Conservation (phyloP, 2,888 invertebrate genomes). For the Eilema caniola region DNA sequence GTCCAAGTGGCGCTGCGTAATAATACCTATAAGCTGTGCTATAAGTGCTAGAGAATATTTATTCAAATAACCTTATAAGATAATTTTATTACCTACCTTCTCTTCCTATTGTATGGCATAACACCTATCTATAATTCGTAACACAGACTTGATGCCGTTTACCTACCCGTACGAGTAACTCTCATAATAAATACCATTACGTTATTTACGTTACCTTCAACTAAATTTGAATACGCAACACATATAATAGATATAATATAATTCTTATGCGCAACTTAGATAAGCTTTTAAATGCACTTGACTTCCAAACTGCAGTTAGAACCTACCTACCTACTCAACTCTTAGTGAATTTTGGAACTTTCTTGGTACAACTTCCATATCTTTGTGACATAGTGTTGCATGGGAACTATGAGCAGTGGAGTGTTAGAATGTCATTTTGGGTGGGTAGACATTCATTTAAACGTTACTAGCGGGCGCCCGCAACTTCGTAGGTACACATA, state of each 20-base stretch:
- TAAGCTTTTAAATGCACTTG: conserved; percentile 27
- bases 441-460: background rate
- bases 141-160: no score
- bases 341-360: conserved; percentile 19
- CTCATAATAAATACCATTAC: background rate
- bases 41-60: no score
- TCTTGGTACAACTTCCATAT: background rate
- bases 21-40: no score
- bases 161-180: no score
- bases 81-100: no score
- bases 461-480: no score
- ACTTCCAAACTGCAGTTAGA: conserved; percentile 27
- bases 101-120: no score
- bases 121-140: no score
- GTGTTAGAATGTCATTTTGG: background rate
- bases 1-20: no score
- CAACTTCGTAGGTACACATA: no score
- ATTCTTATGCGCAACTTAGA: conserved; percentile 11
- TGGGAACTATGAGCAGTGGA: background rate
- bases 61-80: no score
- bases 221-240: conserved; percentile 4
- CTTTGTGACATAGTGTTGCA: conserved; percentile 4
- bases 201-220: background rate
- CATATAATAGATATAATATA: no score
- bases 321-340: conserved; percentile 26